Conservation (phyloP, 64 coral and sea anemone species). For the Actinia tenebrosa region DNA sequence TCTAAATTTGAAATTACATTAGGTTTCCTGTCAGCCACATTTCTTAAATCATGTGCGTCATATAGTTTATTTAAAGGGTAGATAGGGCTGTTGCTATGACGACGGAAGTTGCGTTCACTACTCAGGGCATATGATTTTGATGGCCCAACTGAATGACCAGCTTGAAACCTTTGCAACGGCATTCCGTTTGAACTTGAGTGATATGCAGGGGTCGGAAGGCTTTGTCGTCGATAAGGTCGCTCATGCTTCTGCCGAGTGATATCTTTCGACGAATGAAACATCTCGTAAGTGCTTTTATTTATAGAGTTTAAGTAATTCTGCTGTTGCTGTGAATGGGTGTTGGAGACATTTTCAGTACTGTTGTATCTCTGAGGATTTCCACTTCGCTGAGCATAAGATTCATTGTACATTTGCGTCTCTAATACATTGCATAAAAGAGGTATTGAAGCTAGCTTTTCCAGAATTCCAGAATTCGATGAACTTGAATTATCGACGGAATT, state of each 20-base stretch:
- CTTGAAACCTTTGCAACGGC: not conserved
- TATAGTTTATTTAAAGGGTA: not conserved
- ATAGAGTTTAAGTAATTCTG: not conserved
- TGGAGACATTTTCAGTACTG: not conserved
- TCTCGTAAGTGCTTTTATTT: not conserved
- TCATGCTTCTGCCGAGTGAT: not conserved
- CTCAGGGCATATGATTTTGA: not conserved
- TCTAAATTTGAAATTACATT: slow-evolving; percentile 9
- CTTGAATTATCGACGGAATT: not conserved
- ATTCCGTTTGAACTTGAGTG: not conserved
- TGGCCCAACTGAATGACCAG: not conserved
- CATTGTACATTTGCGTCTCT: not conserved
- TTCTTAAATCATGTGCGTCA: not conserved
- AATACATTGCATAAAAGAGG: not conserved
- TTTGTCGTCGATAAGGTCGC: not conserved
- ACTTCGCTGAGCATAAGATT: not conserved
- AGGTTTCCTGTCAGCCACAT: not conserved
- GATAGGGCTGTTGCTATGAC: not conserved
- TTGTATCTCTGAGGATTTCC: not conserved
- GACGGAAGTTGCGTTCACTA: not conserved
- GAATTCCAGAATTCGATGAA: not conserved
- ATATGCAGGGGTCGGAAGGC: not conserved
- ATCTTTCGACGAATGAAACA: not conserved
- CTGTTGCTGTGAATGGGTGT: not conserved
- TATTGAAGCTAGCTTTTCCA: not conserved